These are phyloP conservation scores for Myioborus melanocephalus DNA, from an alignment of 2,797 vertebrate genomes.

Conservation along the genomic window DNA sequence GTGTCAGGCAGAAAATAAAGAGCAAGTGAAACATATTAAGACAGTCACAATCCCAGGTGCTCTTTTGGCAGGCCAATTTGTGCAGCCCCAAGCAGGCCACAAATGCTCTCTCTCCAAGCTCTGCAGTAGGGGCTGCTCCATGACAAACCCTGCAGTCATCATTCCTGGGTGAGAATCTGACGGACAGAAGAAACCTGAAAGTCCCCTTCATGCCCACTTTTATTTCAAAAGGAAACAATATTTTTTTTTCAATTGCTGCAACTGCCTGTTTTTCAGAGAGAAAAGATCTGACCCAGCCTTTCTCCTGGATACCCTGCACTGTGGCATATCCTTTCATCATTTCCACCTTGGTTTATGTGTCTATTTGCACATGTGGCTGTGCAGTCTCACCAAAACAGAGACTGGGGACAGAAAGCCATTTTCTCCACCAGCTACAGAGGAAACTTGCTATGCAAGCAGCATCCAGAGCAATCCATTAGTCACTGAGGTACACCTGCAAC, in stretches of 20 bases:
- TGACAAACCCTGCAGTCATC: neutral
- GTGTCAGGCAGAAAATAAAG: neutral
- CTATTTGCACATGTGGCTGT: neutral
- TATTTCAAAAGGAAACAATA: neutral
- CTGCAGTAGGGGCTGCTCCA: neutral
- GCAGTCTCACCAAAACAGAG: neutral
- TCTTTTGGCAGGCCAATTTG: neutral
- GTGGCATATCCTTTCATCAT: neutral
- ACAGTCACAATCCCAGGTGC: neutral
- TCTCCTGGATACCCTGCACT: neutral
- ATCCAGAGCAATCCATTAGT: neutral
- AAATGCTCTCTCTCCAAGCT: neutral
- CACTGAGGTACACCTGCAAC: neutral
- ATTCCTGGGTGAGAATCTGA: neutral
- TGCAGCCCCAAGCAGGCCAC: neutral
- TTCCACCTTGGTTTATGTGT: neutral
- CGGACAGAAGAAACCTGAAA: neutral
- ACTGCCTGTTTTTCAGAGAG: rapidly evolving
- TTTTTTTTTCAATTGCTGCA: neutral
- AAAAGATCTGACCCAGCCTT: neutral
- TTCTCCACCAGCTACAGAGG: neutral
- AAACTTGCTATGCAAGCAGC: neutral
- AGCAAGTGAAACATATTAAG: neutral
- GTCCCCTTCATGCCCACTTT: neutral
- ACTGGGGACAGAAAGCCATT: neutral